Base-by-base conservation (phyloP, 2,888 invertebrate species). In the Tuta absoluta region DNA sequence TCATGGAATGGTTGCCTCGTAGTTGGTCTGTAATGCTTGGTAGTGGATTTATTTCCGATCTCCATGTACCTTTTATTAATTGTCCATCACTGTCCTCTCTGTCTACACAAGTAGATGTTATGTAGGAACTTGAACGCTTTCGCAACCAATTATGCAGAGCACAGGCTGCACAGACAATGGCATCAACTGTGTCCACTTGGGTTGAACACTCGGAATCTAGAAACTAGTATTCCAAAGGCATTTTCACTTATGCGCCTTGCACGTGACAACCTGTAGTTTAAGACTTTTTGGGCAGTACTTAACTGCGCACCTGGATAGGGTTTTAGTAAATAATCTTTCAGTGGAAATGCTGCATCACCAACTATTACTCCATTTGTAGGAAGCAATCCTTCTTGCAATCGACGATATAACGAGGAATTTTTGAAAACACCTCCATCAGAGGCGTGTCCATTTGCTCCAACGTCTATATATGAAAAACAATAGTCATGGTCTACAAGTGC, bases 141-240 rank as follows among this genome's bases (percentile, higher is more conserved):
- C 38, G 59, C 49, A 69, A 60, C 61, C 53, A 53, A 53, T 53
- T 53, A 23, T 53, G 53, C 3, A 53, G 53, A 11, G 53, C 21
- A 53, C 53, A 53, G 14, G 53, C 11, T 53, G 23, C 53, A 53
- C 23, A 53, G 5, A 53, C 53, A 19, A 53, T 53, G n/a, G 21
- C 12, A 53, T 53, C 53, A 4, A 53, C 48, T 17, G 48, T 21
- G 10, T 21, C 14, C 12, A 53, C 66, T 60, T 70, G 67, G 41
- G 48, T 48, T n/a, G 48, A n/a, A n/a, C n/a, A 67, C 63, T 53
- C 64, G 59, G 0, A 66, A 48, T 65, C 66, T 41, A 38, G 19
- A 64, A 71, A 41, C 71, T 63, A 71, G 62, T 63, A 72, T 71
- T 8, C 74, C 72, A 63, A 75, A 72, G 53, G 69, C 64, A 62